phyloP scores from a whole-genome alignment of 2,888 invertebrate species.

The Coleophora flavipennella region DNA sequence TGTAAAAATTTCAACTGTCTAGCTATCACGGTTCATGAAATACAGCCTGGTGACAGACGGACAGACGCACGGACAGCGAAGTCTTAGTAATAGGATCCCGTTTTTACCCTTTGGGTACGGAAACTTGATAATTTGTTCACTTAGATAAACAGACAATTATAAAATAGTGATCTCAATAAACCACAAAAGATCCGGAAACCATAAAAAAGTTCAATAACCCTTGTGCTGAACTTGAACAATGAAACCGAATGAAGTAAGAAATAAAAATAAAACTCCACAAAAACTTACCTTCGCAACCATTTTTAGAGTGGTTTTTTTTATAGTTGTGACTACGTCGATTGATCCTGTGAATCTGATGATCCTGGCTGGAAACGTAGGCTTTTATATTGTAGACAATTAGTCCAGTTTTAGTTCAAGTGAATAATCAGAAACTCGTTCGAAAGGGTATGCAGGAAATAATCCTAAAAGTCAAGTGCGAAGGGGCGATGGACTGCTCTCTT shows the following conservation, averaged over 20 bases:
- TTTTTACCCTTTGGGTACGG: too few species aligned
- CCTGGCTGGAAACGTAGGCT: too few species aligned
- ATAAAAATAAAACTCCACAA: not conserved
- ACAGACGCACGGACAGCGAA: too few species aligned
- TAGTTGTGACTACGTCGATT: slow-evolving; percentile 48
- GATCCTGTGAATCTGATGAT: slow-evolving; percentile 41
- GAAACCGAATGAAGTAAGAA: not conserved
- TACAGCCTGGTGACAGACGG: too few species aligned
- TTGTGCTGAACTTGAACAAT: not conserved
- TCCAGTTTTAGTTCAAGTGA: slow-evolving; percentile 41
- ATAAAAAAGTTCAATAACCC: not conserved
- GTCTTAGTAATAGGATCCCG: too few species aligned
- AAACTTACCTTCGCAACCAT: slow-evolving; percentile 57
- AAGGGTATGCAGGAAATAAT: slow-evolving; percentile 55
- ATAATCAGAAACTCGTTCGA: slow-evolving; percentile 21
- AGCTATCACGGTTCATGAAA: too few species aligned
- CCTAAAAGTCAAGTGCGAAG: slow-evolving; percentile 59
- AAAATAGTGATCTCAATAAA: slow-evolving; percentile 4
- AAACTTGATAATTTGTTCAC: too few species aligned
- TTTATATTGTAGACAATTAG: slow-evolving; percentile 15
- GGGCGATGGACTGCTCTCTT: slow-evolving; percentile 36
- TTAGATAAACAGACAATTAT: too few species aligned
- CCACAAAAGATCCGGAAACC: not conserved
- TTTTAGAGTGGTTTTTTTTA: slow-evolving; percentile 23
- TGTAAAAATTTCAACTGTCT: too few species aligned